Conservation (phyloP, 2,888 invertebrate genomes). For the Lithophane leautieri region DNA sequence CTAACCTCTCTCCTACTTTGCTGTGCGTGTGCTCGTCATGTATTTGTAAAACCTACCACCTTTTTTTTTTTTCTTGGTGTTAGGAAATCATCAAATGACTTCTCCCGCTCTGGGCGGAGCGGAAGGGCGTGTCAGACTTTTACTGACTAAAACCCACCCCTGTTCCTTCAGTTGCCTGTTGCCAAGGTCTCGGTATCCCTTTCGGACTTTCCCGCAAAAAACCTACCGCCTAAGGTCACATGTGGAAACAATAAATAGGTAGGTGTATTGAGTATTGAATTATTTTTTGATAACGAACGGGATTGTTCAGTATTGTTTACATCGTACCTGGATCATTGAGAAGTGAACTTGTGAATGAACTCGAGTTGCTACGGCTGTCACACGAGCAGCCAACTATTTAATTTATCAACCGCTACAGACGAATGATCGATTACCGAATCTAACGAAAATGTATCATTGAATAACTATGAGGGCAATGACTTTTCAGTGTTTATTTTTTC, state of each 20-base stretch:
- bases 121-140: no score
- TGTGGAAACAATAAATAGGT: background rate
- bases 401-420: slow-evolving; percentile 17
- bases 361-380: slow-evolving; percentile 30
- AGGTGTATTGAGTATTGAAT: background rate
- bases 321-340: slow-evolving; percentile 16
- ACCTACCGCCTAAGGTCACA: background rate
- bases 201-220: no score
- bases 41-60: background rate
- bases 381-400: slow-evolving; percentile 43
- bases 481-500: background rate
- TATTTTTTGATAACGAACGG: background rate
- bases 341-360: slow-evolving; percentile 45
- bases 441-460: slow-evolving; percentile 38
- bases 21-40: background rate
- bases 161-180: no score
- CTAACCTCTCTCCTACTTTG: background rate
- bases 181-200: no score
- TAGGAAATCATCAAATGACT: no score
- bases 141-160: no score
- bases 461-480: slow-evolving; percentile 27
- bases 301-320: slow-evolving; percentile 32
- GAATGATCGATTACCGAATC: slow-evolving; percentile 27
- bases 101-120: no score
- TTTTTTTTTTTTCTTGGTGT: no score